These are phyloP conservation scores for Parotocinclus haroldoi DNA, from an alignment of 2,797 vertebrate species.

Conservation along the genomic window DNA sequence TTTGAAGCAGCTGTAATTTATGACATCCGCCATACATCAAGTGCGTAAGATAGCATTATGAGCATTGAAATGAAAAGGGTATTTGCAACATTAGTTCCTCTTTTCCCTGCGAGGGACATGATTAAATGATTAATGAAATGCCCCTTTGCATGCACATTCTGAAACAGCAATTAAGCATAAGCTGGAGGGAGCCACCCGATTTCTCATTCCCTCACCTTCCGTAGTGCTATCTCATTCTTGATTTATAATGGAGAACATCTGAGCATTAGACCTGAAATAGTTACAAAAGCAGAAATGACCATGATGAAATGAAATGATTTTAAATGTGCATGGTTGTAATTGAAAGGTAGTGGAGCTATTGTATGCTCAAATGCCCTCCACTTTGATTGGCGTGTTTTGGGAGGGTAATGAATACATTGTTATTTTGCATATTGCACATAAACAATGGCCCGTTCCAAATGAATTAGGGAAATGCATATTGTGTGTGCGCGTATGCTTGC, in stretches of 20 bases:
- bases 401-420: conserved; percentile 81
- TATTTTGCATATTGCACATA: conserved; percentile 92
- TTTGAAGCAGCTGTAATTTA: conserved; percentile 98
- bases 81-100: conserved; percentile 99
- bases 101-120: conserved; percentile 96
- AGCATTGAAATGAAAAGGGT: conserved; percentile 99
- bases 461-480: conserved; percentile 73
- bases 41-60: conserved; percentile 96
- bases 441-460: conserved; percentile 83
- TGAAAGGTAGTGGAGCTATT: conserved; percentile 84
- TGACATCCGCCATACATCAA: conserved; percentile 99
- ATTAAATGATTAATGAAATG: conserved; percentile 99
- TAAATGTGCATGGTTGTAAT: conserved; percentile 85
- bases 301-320: conserved; percentile 71
- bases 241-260: conserved; percentile 93
- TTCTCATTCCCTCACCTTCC: conserved; percentile 48
- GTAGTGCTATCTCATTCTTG: conserved; percentile 86
- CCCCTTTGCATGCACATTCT: conserved; percentile 96
- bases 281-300: conserved; percentile 81
- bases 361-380: conserved; percentile 79
- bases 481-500: conserved; percentile 50
- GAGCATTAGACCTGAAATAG: conserved; percentile 85
- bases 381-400: conserved; percentile 87
- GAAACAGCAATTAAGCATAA: conserved; percentile 99
- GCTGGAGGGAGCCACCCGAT: conserved; percentile 83